Base-by-base conservation (phyloP, 2,113 vertebrate species). In the Paedocypris sp. region DNA sequence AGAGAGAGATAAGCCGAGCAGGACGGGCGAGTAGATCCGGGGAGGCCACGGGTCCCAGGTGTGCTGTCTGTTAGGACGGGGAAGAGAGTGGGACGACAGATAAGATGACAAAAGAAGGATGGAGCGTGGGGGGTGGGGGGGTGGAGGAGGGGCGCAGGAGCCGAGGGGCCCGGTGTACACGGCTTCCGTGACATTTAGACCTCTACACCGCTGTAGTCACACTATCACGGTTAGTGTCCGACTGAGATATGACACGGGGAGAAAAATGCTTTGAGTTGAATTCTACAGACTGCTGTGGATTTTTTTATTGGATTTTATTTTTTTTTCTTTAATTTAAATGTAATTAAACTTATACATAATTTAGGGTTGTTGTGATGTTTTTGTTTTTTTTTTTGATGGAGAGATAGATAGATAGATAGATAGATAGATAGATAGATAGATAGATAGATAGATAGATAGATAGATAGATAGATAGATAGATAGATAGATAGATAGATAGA, bases 1-100 rank as follows among this genome's bases (percentile, higher is more conserved):
- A 67, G 64, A 59, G 26, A 47, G 13, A 6, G 60, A 41, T 67
- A 67, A 71, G 45, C 51, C 53, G 43, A 64, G 53, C 22, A 26
- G 26, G 63, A 67, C 52, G 53, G 53, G 53, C 62, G 63, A 60
- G 59, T 66, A 32, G 26, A 53, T 43, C 19, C 13, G 29, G 22
- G 32, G 10, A 47, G 47, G 42, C 38, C 12, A 6, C 20, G 15
- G 48, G 53, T 71, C 54, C 60, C 54, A 60, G 64, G 49, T 67
- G 60, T 61, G 32, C 58, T 48, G 43, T 67, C 31, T 67, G 65
- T 54, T 62, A 36, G 15, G 13, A 23, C 7, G 12, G 7, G 6
- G 46, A 26, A 7, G 41, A 57, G 16, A 43, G 28, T 13, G 36
- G 28, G 60, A 26, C 19, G 13, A 26, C 42, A 51, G 50, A 56